phyloP scores from a whole-genome alignment of 2,888 invertebrate genomes.

The Melieria picta region DNA sequence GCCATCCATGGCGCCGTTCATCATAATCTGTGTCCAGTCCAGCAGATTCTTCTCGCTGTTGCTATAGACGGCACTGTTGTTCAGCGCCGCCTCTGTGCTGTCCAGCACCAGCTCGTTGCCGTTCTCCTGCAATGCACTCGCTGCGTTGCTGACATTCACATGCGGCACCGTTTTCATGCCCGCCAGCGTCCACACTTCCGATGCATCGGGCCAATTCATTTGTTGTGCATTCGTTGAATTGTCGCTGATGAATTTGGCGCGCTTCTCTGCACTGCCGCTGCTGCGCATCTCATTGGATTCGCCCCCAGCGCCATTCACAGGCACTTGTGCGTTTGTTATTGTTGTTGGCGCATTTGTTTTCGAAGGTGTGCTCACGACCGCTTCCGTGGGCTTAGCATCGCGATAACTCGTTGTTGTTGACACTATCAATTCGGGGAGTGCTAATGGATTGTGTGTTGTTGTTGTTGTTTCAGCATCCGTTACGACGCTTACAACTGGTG shows the following conservation, averaged over 20 bases:
- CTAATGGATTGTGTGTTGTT: background rate
- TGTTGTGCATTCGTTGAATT: slow-evolving; percentile 59
- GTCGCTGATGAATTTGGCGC: slow-evolving; percentile 59
- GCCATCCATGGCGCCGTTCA: slow-evolving; percentile 41
- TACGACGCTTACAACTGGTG: background rate
- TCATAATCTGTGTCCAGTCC: slow-evolving; percentile 61
- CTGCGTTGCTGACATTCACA: slow-evolving; percentile 33
- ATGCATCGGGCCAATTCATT: slow-evolving; percentile 56
- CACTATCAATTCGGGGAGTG: slow-evolving; percentile 7
- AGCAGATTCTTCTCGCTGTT: slow-evolving; percentile 56
- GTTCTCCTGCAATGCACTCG: background rate
- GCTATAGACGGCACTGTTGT: slow-evolving; percentile 7
- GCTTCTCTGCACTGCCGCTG: slow-evolving; percentile 47
- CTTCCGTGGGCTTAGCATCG: too few relatives aligned
- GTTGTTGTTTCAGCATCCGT: background rate
- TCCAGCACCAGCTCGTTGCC: slow-evolving; percentile 31
- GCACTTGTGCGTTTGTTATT: background rate
- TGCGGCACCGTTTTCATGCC: slow-evolving; percentile 55
- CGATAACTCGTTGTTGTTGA: background rate
- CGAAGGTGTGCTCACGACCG: too few relatives aligned
- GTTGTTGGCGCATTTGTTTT: background rate
- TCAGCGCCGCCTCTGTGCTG: slow-evolving; percentile 42
- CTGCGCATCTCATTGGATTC: background rate
- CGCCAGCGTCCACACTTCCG: slow-evolving; percentile 62
- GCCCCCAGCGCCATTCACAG: background rate